Conservation (phyloP, 2,888 invertebrate species). For the Lydus trimaculatus region DNA sequence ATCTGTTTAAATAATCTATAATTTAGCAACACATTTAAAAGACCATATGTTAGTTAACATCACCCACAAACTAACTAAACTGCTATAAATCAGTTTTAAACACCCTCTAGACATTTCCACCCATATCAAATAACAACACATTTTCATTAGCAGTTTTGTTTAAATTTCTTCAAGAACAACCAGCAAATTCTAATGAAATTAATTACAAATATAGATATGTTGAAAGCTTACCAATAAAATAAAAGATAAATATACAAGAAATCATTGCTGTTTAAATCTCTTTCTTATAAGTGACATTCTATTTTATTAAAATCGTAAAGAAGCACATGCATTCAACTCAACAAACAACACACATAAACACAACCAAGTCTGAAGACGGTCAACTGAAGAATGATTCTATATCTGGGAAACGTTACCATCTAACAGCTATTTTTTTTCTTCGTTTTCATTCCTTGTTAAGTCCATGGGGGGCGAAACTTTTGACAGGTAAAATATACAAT, state of each 20-base stretch:
- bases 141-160: neutral
- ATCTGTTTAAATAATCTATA: constrained; percentile 7
- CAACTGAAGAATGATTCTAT: constrained; percentile 23
- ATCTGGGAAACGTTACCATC: constrained; percentile 17
- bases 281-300: neutral
- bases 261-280: constrained; percentile 17
- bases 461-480: constrained; percentile 33
- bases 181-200: too few species aligned
- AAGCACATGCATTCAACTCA: constrained; percentile 23
- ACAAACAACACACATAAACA: constrained; percentile 11
- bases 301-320: neutral
- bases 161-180: constrained; percentile 12
- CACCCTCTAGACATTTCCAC: constrained; percentile 26
- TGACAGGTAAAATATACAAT: constrained; percentile 6
- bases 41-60: constrained; percentile 11
- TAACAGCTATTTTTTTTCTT: constrained; percentile 13
- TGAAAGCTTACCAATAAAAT: neutral
- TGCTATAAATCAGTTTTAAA: constrained; percentile 23
- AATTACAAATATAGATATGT: neutral
- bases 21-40: constrained; percentile 20
- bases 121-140: constrained; percentile 21
- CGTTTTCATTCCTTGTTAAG: constrained; percentile 35
- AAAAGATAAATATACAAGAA: constrained; percentile 12
- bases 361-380: constrained; percentile 15
- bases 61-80: constrained; percentile 13